Percentiles rank a stretch among this genome's conserved stretches.
These are phyloP conservation scores for Lymantria monacha DNA, from an alignment of 2,888 invertebrate species.

Conservation along the genomic window DNA sequence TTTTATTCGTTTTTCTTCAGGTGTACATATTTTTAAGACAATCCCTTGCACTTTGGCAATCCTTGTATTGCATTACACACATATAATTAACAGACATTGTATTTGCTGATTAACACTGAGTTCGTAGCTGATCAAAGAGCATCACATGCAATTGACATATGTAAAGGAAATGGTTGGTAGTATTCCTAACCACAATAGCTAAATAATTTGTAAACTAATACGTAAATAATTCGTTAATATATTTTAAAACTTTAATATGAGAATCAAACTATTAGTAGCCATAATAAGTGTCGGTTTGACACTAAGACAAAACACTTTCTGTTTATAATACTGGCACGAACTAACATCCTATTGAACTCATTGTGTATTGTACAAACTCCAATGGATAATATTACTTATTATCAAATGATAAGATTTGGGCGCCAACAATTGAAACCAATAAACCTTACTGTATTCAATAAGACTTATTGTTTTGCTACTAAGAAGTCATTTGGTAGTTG, in stretches of 20 bases:
- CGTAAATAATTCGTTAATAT: neutral
- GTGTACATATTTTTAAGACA: no score
- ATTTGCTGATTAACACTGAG: no score
- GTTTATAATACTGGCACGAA: constrained; percentile 47
- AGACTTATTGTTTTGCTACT: constrained; percentile 10
- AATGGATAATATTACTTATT: constrained; percentile 26
- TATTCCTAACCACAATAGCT: no score
- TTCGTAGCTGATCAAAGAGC: no score
- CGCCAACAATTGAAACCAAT: constrained; percentile 15
- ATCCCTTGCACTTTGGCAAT: no score
- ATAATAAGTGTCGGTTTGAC: constrained; percentile 44
- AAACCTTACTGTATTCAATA: neutral
- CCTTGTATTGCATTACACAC: no score
- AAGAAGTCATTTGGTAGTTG: constrained; percentile 11
- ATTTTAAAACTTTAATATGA: constrained; percentile 13
- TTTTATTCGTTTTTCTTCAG: no score
- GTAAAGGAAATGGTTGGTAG: no score
- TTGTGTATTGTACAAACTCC: constrained; percentile 47
- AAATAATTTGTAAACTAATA: no score
- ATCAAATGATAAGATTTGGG: constrained; percentile 27
- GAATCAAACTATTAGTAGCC: constrained; percentile 31
- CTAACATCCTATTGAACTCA: constrained; percentile 23
- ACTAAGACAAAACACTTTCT: constrained; percentile 46
- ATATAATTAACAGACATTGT: no score
- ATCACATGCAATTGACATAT: no score